Conservation (phyloP, 1,140 invertebrate species). For the Cydia splendana region DNA sequence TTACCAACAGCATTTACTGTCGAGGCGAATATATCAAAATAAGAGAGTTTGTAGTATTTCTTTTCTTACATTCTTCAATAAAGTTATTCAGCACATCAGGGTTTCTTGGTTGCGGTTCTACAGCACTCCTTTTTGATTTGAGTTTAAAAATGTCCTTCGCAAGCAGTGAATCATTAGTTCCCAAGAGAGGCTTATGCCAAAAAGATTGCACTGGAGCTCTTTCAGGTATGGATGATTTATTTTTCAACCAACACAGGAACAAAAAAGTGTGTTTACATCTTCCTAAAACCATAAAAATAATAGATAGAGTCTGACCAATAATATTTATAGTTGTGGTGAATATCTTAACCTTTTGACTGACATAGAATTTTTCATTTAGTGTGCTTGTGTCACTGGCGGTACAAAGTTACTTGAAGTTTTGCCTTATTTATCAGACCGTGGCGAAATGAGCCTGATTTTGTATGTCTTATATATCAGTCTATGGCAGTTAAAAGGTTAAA, state of each 20-base stretch:
- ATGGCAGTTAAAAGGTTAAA: too few species aligned
- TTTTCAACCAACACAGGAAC: constrained; percentile 1
- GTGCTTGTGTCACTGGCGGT: too few species aligned
- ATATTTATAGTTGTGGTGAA: neutral
- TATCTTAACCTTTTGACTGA: too few species aligned
- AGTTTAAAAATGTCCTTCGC: neutral
- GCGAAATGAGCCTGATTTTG: too few species aligned
- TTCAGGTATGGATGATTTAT: constrained; percentile 4
- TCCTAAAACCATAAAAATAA: neutral
- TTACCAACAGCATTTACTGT: neutral
- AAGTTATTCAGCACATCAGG: neutral
- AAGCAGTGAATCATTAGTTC: neutral
- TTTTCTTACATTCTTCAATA: neutral
- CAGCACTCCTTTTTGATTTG: neutral
- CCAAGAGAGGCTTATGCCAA: neutral
- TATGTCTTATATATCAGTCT: too few species aligned
- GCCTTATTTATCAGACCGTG: too few species aligned
- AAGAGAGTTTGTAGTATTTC: neutral
- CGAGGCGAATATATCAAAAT: neutral
- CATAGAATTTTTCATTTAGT: too few species aligned
- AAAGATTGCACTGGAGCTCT: neutral
- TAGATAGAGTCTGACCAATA: neutral
- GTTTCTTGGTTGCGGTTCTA: neutral
- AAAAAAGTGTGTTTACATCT: neutral
- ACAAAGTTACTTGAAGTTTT: too few species aligned